phyloP scores from a whole-genome alignment of 2,797 vertebrate species.

The Nannoperca obscura region DNA sequence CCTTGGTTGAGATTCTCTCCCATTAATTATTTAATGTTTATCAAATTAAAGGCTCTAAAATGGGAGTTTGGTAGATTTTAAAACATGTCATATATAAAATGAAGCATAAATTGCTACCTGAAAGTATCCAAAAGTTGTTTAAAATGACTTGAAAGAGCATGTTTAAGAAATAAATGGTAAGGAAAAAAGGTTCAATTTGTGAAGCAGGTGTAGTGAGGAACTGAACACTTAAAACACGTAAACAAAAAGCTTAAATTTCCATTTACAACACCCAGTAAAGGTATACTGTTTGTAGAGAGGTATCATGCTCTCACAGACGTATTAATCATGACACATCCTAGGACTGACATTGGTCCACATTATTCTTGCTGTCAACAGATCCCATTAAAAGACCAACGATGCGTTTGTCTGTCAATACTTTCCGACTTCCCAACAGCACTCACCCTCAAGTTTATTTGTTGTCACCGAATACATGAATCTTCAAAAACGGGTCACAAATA shows the following conservation, averaged over 20 bases:
- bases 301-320: background rate
- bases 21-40: background rate
- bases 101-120: background rate
- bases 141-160: background rate
- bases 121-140: background rate
- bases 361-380: conserved; percentile 6
- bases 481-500: background rate
- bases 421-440: background rate
- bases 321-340: background rate
- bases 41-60: background rate
- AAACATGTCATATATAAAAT: background rate
- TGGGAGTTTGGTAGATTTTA: background rate
- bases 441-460: background rate
- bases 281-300: background rate
- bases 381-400: background rate
- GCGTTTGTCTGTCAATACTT: background rate
- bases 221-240: background rate
- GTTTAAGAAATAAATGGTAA: background rate
- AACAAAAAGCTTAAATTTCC: no score
- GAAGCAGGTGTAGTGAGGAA: background rate
- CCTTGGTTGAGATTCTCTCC: background rate
- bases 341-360: background rate
- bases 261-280: background rate
- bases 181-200: background rate
- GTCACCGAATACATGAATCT: background rate